phyloP scores from a whole-genome alignment of 2,797 vertebrate species.

The Tapirus indicus region DNA sequence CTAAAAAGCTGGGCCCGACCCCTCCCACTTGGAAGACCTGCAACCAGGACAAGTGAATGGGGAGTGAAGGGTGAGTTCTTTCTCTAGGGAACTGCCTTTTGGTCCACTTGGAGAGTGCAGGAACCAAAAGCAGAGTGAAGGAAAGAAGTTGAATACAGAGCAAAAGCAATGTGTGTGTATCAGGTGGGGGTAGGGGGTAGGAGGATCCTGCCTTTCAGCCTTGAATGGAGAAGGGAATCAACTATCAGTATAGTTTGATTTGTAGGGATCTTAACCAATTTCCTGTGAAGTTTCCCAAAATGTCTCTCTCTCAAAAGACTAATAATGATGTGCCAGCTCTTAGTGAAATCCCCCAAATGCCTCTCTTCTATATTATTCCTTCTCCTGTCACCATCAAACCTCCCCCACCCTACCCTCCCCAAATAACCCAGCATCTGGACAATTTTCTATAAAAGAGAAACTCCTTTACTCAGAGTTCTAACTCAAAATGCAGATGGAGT shows the following conservation, averaged over 20 bases:
- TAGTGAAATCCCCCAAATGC: constrained; percentile 55
- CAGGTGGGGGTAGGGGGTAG: accelerated
- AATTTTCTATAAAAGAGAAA: constrained; percentile 75
- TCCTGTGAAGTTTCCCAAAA: constrained; percentile 73
- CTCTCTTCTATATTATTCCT: constrained; percentile 42
- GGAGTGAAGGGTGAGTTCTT: neutral
- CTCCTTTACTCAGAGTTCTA: constrained; percentile 72
- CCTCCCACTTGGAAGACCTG: neutral
- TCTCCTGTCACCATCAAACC: constrained; percentile 22
- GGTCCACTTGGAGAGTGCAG: neutral
- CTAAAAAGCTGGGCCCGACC: neutral
- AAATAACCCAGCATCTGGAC: constrained; percentile 73
- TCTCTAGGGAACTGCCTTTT: constrained; percentile 21
- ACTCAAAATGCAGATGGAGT: constrained; percentile 77
- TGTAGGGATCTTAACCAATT: constrained; percentile 69
- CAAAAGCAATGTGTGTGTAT: neutral
- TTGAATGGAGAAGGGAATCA: constrained; percentile 45
- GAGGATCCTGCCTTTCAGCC: neutral
- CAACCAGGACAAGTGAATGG: neutral
- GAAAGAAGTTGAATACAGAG: neutral
- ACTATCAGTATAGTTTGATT: constrained; percentile 29
- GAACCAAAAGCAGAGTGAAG: constrained; percentile 54
- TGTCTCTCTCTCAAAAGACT: constrained; percentile 60
- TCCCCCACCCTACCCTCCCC: constrained; percentile 30
- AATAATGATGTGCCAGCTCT: constrained; percentile 35